Evolutionary conservation across 2,797 vertebrate species (phyloP), one percentile per base, ranked within the genome.

Genomic region (Acrossocheilus wenchowensis): DNA sequence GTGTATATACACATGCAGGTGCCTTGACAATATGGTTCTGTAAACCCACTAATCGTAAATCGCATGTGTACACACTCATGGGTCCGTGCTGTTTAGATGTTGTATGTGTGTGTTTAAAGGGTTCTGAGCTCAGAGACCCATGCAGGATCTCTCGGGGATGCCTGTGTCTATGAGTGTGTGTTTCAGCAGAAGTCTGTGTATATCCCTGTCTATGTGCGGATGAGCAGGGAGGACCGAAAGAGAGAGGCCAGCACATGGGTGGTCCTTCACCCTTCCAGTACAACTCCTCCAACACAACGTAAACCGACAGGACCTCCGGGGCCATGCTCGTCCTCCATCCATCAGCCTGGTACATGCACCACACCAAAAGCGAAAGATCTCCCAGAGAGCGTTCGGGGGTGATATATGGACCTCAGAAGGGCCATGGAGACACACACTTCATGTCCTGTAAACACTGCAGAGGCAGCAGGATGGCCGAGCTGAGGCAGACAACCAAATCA

Each of bases 261-360:
- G 85, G 85, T 86, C 78, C 34, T 21, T 39, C 41, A 81, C 85
- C 69, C 78, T 74, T 74, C 54, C 54, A 86, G 79, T 57, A 74
- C 15, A 82, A 15, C 80, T 75, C 30, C 69, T 15, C 78, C 69
- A 73, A 68, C 66, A 48, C 66, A 86, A 83, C 45, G 34, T 88
- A 78, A 82, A 88, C 83, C 23, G 69, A 81, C 36, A 14, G 84
- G 72, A 82, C 83, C 81, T 82, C 54, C 21, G 1, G 4, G 75
- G 80, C 43, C 66, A 54, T 48, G 30, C 80, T 82, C 5, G 36
- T 43, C 50, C 64, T 82, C 21, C 48, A 79, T 79, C 52, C 54
- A 86, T 88, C 75, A 81, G 73, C 77, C 84, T 86, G 78, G 74
- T 82, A 66, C 84, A 79, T n/a, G 43, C 54, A 45, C 48, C 41